These are phyloP conservation scores for Glandiceps talaboti DNA, from an alignment of 53 echinoderm and acorn worm genomes.

Conservation along the genomic window DNA sequence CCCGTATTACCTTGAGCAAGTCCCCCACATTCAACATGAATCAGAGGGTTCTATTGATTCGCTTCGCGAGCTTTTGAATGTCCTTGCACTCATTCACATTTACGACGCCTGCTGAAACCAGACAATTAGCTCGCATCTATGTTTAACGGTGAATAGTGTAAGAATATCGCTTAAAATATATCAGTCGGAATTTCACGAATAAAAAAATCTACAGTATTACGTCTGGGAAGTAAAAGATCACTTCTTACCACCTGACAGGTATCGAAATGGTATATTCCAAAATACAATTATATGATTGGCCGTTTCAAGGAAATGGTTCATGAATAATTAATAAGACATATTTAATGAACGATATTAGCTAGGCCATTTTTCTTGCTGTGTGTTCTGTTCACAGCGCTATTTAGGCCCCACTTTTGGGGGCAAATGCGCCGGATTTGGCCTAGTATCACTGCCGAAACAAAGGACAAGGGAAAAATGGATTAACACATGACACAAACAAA, in stretches of 20 bases:
- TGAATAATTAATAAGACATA: not conserved
- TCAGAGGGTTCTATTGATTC: too few species aligned
- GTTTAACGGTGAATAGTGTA: too few species aligned
- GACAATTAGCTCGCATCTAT: too few species aligned
- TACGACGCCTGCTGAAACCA: too few species aligned
- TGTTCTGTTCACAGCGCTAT: not conserved
- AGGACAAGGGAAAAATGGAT: not conserved
- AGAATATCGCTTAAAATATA: too few species aligned
- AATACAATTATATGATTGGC: not conserved
- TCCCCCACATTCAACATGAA: not conserved
- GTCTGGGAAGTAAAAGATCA: too few species aligned
- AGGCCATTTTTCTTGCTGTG: not conserved
- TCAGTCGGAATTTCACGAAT: too few species aligned
- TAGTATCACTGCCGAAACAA: not conserved
- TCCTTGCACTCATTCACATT: too few species aligned
- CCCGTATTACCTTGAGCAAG: not conserved
- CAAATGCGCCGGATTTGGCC: conserved; percentile 1
- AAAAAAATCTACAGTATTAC: too few species aligned
- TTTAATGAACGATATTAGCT: not conserved
- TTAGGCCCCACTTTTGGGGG: not conserved
- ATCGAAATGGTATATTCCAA: not conserved
- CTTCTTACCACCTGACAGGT: too few species aligned
- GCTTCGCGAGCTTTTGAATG: too few species aligned
- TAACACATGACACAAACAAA: not conserved
- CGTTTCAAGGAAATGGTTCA: not conserved